phyloP scores from a whole-genome alignment of 2,797 vertebrate species.

The Sebastes iracundus region DNA sequence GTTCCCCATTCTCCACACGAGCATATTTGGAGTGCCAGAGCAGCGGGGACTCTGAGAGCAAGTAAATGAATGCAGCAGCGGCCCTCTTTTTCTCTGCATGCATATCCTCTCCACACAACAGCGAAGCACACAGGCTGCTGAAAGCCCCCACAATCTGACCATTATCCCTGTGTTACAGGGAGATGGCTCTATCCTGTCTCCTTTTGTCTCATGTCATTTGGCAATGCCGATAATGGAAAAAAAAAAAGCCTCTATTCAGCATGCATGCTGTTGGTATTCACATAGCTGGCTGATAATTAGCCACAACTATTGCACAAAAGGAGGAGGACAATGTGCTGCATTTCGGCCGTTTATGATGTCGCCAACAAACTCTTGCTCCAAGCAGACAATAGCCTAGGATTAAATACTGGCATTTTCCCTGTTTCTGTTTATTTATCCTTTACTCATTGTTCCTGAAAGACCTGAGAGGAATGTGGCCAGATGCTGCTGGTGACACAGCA shows the following conservation, averaged over 20 bases:
- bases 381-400: conserved; percentile 37
- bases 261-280: conserved; percentile 53
- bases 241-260: conserved; percentile 57
- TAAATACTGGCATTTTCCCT: conserved; percentile 30
- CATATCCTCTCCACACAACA: conserved; percentile 56
- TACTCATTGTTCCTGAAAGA: conserved; percentile 50
- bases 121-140: conserved; percentile 42
- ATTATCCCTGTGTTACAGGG: conserved; percentile 69
- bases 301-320: conserved; percentile 68
- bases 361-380: conserved; percentile 25
- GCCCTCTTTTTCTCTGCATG: conserved; percentile 44
- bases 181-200: conserved; percentile 71
- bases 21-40: conserved; percentile 65
- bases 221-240: conserved; percentile 70
- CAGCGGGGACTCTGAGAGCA: conserved; percentile 63
- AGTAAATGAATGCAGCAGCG: conserved; percentile 61
- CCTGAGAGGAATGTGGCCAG: conserved; percentile 37
- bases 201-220: conserved; percentile 81
- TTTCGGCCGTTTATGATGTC: conserved; percentile 46
- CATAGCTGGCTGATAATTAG: conserved; percentile 71
- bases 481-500: conserved; percentile 29
- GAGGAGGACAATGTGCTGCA: conserved; percentile 64
- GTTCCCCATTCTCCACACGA: conserved; percentile 46
- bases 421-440: conserved; percentile 40
- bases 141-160: conserved; percentile 64